These are phyloP conservation scores for Hydrolagus colliei DNA, from an alignment of 2,797 vertebrate genomes.

Conservation along the genomic window DNA sequence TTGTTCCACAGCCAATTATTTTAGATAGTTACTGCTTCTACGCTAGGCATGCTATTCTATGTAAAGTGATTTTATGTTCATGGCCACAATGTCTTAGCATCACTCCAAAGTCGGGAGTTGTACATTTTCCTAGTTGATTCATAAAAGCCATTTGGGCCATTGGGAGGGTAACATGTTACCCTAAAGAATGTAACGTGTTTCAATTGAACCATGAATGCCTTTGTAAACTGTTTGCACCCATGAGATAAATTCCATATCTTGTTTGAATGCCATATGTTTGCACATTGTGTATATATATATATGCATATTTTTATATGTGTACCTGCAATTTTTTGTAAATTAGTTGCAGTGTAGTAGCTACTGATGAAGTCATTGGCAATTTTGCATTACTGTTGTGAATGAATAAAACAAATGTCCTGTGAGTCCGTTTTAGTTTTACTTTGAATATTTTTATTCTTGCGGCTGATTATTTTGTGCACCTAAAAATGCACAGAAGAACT, in stretches of 20 bases:
- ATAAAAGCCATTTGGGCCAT: slow-evolving; percentile 48
- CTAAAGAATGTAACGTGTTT: slow-evolving; percentile 49
- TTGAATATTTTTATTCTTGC: no score
- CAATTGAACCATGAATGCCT: slow-evolving; percentile 65
- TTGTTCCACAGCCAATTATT: neutral
- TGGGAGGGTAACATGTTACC: slow-evolving; percentile 44
- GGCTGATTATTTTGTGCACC: no score
- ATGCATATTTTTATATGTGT: slow-evolving; percentile 95
- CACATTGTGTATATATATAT: slow-evolving; percentile 97
- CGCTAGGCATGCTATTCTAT: slow-evolving; percentile 44
- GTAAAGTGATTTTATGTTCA: slow-evolving; percentile 50
- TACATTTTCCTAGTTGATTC: slow-evolving; percentile 47
- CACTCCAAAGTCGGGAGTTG: slow-evolving; percentile 48
- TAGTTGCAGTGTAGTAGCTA: slow-evolving; percentile 74
- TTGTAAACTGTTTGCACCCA: slow-evolving; percentile 72
- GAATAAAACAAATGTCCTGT: slow-evolving; percentile 76
- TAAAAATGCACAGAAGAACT: no score
- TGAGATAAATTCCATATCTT: slow-evolving; percentile 60
- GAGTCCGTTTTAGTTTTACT: neutral
- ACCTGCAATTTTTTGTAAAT: slow-evolving; percentile 84
- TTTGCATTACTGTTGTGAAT: slow-evolving; percentile 82
- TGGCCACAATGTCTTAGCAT: slow-evolving; percentile 59
- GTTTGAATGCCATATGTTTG: slow-evolving; percentile 89
- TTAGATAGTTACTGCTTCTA: slow-evolving; percentile 47
- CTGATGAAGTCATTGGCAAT: slow-evolving; percentile 62